Conservation (phyloP, 2,888 invertebrate species). For the Spatulosminthurus flaviceps region DNA sequence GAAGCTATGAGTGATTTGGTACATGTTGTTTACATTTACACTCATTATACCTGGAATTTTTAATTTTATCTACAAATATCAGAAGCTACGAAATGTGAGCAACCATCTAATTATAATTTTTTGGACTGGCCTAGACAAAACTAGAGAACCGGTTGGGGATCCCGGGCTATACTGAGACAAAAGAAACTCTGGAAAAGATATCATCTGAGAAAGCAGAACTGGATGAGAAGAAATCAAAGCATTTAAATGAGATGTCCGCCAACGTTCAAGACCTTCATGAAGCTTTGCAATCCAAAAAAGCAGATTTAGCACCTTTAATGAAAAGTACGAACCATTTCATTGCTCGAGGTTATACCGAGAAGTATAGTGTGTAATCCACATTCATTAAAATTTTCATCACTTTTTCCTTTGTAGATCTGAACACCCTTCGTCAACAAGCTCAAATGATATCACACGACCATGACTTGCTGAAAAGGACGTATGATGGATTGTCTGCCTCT, state of each 20-base stretch:
- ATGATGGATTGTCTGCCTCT: constrained; percentile 74
- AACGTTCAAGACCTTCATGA: constrained; percentile 69
- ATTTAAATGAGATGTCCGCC: constrained; percentile 69
- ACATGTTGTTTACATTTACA: constrained; percentile 29
- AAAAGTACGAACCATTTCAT: constrained; percentile 65
- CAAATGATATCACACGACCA: constrained; percentile 74
- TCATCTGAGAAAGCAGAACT: constrained; percentile 69
- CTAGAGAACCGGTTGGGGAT: constrained; percentile 66
- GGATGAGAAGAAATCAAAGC: constrained; percentile 69
- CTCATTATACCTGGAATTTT: constrained; percentile 44
- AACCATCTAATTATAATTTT: constrained; percentile 25
- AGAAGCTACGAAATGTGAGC: neutral
- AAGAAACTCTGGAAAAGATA: constrained; percentile 71
- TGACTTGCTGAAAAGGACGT: constrained; percentile 75
- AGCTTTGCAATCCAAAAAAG: constrained; percentile 74
- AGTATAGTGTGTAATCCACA: too few relatives aligned
- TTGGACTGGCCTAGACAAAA: constrained; percentile 58
- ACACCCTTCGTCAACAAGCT: constrained; percentile 74
- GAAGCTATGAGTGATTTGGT: constrained; percentile 71
- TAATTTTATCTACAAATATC: neutral
- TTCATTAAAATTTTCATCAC: neutral
- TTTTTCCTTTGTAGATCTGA: constrained; percentile 68
- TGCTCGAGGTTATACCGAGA: too few relatives aligned
- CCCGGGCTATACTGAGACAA: constrained; percentile 69
- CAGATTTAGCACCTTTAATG: constrained; percentile 71